Evolutionary conservation across 2,113 vertebrate species (phyloP).

Genomic region (Macroglossus sobrinus): DNA sequence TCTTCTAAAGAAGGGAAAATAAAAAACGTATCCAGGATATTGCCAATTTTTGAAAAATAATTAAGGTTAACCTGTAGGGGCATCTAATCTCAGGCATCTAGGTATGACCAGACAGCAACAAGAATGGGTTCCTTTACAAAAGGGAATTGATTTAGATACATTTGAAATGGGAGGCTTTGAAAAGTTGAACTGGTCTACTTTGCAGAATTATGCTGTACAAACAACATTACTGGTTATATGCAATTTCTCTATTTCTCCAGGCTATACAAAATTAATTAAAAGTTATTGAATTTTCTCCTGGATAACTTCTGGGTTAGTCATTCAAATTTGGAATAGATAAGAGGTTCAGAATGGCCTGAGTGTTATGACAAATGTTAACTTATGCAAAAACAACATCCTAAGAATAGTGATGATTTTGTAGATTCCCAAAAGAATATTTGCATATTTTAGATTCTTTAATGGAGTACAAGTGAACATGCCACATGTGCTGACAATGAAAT

Average conservation of each 20-base stretch:
- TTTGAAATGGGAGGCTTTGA: not conserved
- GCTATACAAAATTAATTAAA: conserved; percentile 57
- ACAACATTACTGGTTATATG: not conserved
- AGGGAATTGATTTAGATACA: not conserved
- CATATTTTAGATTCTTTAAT: conserved; percentile 20
- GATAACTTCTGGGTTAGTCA: conserved; percentile 38
- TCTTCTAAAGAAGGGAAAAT: not conserved
- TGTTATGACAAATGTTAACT: conserved; percentile 20
- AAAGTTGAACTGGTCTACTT: not conserved
- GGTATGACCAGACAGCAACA: not conserved
- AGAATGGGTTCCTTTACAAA: not conserved
- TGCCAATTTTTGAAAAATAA: conserved; percentile 34
- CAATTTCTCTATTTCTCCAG: conserved; percentile 43
- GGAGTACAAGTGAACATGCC: not conserved
- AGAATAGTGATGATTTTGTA: conserved; percentile 40
- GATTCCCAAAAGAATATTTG: not conserved
- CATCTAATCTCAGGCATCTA: not conserved
- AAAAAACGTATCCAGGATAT: conserved; percentile 20
- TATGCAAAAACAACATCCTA: conserved; percentile 14
- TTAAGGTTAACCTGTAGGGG: not conserved
- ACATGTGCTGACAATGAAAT: not conserved
- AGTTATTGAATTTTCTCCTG: conserved; percentile 41
- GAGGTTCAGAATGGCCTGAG: not conserved
- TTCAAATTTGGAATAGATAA: conserved; percentile 44
- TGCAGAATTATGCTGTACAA: not conserved